Conservation (phyloP, 1,140 invertebrate genomes). For the Harlomillsia oculata region DNA sequence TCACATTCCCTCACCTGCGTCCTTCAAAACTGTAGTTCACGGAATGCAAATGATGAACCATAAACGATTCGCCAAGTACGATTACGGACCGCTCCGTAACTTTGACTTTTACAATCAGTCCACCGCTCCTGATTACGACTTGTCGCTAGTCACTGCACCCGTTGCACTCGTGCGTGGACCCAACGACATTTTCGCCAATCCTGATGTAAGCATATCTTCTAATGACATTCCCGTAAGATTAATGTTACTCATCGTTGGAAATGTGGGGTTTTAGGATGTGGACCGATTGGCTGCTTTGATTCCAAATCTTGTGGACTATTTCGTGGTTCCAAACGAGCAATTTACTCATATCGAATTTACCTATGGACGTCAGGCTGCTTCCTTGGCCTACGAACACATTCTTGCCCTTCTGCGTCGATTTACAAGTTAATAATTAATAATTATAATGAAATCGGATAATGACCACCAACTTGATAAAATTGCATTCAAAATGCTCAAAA, state of each 20-base stretch:
- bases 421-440: too few relatives aligned
- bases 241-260: too few relatives aligned
- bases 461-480: too few relatives aligned
- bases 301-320: slow-evolving; percentile 42
- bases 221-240: too few relatives aligned
- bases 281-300: slow-evolving; percentile 43
- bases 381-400: slow-evolving; percentile 48
- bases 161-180: slow-evolving; percentile 53
- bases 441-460: too few relatives aligned
- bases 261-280: too few relatives aligned
- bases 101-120: slow-evolving; percentile 40
- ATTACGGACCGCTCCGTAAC: slow-evolving; percentile 40
- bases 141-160: slow-evolving; percentile 50
- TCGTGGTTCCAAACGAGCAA: slow-evolving; percentile 48
- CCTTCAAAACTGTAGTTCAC: not conserved
- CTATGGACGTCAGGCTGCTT: slow-evolving; percentile 52
- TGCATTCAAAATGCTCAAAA: too few relatives aligned
- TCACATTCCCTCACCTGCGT: not conserved
- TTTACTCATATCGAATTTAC: slow-evolving; percentile 65
- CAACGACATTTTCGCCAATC: slow-evolving; percentile 47
- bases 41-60: not conserved
- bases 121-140: slow-evolving; percentile 51
- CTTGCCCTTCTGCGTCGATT: too few relatives aligned
- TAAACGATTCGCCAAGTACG: slow-evolving; percentile 39
- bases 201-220: slow-evolving; percentile 32